phyloP scores from a whole-genome alignment of 2,888 invertebrate genomes.

The Agelastica alni region DNA sequence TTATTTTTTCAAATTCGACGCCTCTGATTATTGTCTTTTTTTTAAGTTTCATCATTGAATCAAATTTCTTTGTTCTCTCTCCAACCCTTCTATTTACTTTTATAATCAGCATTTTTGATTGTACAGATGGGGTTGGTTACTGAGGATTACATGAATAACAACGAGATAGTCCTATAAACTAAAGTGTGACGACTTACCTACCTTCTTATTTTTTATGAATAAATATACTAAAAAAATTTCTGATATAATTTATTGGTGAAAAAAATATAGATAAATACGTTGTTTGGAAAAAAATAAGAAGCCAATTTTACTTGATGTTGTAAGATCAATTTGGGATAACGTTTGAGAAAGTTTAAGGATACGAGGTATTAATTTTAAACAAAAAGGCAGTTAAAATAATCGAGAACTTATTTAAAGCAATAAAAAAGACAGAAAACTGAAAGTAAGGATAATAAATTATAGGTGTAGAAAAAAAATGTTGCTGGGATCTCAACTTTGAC shows the following conservation, averaged over 20 bases:
- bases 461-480: conserved; percentile 35
- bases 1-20: too few species aligned
- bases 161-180: background rate
- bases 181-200: too few species aligned
- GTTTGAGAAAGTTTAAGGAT: too few species aligned
- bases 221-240: too few species aligned
- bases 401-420: background rate
- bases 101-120: conserved; percentile 17
- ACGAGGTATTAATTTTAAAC: too few species aligned
- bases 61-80: background rate
- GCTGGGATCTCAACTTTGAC: conserved; percentile 16
- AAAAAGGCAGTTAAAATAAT: too few species aligned
- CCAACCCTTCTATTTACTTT: conserved; percentile 6
- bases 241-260: too few species aligned
- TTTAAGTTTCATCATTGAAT: background rate
- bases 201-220: too few species aligned
- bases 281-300: too few species aligned
- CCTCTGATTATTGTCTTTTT: background rate
- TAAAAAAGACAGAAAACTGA: background rate
- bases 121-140: background rate
- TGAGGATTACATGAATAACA: conserved; percentile 11
- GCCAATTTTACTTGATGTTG: too few species aligned
- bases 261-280: too few species aligned
- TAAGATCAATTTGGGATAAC: too few species aligned
- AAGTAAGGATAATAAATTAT: conserved; percentile 36